Base-by-base conservation (phyloP, 2,113 vertebrate species). In the Atractosteus spatula region DNA sequence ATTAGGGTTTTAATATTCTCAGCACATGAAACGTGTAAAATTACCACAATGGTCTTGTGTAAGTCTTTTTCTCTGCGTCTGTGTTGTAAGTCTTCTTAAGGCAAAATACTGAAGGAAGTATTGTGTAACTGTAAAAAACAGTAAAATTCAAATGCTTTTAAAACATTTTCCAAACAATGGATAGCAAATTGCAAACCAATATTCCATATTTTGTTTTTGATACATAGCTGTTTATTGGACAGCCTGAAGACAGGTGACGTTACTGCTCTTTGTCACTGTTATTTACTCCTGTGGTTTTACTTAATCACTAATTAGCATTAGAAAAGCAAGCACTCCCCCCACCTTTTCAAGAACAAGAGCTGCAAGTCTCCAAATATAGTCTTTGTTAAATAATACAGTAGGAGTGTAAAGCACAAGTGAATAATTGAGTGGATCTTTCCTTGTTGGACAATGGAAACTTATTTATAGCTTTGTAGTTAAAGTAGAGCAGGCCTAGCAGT, bases 391-490 rank as follows among this genome's bases (percentile, higher is more conserved):
- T 93, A 92, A 94, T 89, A 85, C 71, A 94, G 79, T 14, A 0
- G 69, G 84, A 86, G 85, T 87, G 84, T 89, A 88, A 92, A 88
- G 83, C 82, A 71, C 87, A 86, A 76, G 87, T 94, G 87, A 94
- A 94, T 94, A 92, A 94, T 95, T 93, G 88, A 94, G 84, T 77
- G 80, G 16, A 73, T 82, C 73, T 85, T 82, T 91, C 88, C 86
- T 85, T 82, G 89, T 87, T 82, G 87, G 76, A 92, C 84, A 86
- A 90, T 68, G 79, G 77, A 68, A 79, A 67, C 87, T 82, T 84
- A 72, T 84, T 87, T 85, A 83, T 85, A 81, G 87, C 77, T 80
- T 66, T 73, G 70, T 66, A 71, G 79, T 74, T 76, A 78, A 74
- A 84, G 81, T 78, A 75, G 72, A 74, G 72, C 79, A 76, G 69